Base-by-base conservation (phyloP, 2,888 invertebrate genomes). In the Galeopsomyia nigrocyanea region DNA sequence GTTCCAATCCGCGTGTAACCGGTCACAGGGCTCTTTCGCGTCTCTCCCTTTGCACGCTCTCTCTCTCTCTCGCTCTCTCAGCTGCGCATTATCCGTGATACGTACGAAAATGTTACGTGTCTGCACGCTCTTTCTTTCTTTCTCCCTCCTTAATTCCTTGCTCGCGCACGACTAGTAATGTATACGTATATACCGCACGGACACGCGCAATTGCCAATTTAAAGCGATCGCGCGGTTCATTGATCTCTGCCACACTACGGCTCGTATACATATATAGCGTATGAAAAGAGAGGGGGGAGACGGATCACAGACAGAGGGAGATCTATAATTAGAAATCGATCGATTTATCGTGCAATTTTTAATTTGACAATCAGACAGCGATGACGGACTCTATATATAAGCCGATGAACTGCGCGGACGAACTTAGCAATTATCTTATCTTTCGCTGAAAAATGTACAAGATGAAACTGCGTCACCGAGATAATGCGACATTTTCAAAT, bases 1-100 rank as follows among this genome's bases (percentile, higher is more conserved):
- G 80, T 81, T 82, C 80, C 82, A 79, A 79, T 80, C 80, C 72
- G 75, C 81, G 81, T 78, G 78, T 80, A 83, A 81, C 80, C 82
- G 81, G 80, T 79, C 81, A 80, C 78, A 79, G 79, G 79, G 79
- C 79, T 80, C 82, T 57, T 50, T 51, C 55, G 55, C 51, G 39
- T 68, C 17, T 50, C 55, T 61, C 56, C 39, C 55, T 55, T 2
- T 17, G n/a, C 51, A 6, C 17, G 16, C 51, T n/a, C n/a, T n/a
- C n/a, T n/a, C n/a, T n/a, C n/a, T n/a, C 17, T 9, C 56, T 6
- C 56, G 19, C 21, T 17, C 14, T 3, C 56, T 14, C n/a, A 14
- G 51, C 13, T 14, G 51, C 14, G 17, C 56, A 22, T 56, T 22
- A 21, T 21, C 21, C 56, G 14, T 9, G 53, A 51, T 47, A 46